Conservation (phyloP, 2,888 invertebrate genomes). For the Rhagophthalmus giganteus region DNA sequence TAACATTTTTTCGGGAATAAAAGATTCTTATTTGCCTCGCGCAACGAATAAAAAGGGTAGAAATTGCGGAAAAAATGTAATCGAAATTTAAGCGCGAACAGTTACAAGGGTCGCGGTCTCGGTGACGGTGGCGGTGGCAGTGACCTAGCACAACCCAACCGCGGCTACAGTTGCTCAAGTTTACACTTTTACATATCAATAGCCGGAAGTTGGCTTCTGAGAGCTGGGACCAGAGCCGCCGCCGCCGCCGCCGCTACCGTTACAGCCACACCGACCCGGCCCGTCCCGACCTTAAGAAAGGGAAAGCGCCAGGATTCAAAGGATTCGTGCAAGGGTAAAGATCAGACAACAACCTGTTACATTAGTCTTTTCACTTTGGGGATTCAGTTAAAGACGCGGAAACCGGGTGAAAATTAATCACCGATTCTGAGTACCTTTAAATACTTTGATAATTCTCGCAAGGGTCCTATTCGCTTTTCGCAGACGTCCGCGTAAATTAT, state of each 20-base stretch:
- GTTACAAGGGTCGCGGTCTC: conserved; percentile 23
- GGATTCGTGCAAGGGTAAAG: conserved; percentile 45
- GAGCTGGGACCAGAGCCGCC: conserved; percentile 28
- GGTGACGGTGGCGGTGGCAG: conserved; percentile 11
- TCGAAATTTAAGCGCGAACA: conserved; percentile 25
- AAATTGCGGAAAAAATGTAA: conserved; percentile 20
- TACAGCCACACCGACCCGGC: conserved; percentile 37
- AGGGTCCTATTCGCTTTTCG: background rate
- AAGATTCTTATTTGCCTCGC: too few relatives aligned
- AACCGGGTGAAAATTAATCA: conserved; percentile 31
- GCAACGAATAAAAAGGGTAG: conserved; percentile 17
- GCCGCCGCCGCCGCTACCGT: conserved; percentile 31
- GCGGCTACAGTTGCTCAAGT: conserved; percentile 41
- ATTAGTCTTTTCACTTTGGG: conserved; percentile 34
- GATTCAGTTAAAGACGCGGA: conserved; percentile 31
- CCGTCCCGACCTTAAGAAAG: conserved; percentile 44
- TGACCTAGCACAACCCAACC: conserved; percentile 31
- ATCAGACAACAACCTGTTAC: conserved; percentile 46
- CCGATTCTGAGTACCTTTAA: conserved; percentile 22
- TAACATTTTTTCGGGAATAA: too few relatives aligned
- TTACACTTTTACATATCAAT: conserved; percentile 48
- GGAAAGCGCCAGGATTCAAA: conserved; percentile 45
- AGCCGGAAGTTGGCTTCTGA: conserved; percentile 39
- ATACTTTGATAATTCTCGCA: conserved; percentile 5
- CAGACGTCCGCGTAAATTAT: too few relatives aligned